These are phyloP conservation scores for Rhegmatorhina hoffmannsi DNA, from an alignment of 2,113 vertebrate species.

Conservation along the genomic window DNA sequence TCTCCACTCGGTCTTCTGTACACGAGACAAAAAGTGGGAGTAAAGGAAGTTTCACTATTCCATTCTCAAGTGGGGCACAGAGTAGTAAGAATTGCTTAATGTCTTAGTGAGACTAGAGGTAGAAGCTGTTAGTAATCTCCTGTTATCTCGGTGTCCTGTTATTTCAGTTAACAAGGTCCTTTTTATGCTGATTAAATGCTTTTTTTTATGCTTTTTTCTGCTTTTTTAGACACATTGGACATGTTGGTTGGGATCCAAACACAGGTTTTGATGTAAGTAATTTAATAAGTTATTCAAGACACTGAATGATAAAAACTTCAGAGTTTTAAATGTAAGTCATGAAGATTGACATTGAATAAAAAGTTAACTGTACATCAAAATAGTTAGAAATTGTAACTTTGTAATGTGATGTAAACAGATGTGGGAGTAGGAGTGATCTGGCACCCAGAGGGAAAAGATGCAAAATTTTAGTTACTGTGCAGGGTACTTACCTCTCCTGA, in stretches of 20 bases:
- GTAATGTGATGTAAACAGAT: background rate
- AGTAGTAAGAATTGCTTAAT: background rate
- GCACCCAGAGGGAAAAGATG: background rate
- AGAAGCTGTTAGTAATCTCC: background rate
- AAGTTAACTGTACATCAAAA: background rate
- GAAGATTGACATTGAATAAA: background rate
- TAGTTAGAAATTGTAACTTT: background rate
- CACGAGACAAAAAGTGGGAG: background rate
- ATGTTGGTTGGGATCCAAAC: conserved; percentile 99
- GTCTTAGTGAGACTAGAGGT: background rate
- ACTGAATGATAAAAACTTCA: background rate
- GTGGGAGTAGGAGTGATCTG: background rate
- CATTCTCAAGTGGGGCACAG: background rate
- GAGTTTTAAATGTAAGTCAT: background rate
- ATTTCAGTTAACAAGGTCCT: background rate
- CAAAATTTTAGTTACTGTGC: background rate
- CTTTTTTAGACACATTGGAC: conserved; percentile 91
- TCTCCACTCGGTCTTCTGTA: background rate
- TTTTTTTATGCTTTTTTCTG: too few species aligned
- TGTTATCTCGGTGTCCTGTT: background rate
- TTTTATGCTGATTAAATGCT: conserved; percentile 1
- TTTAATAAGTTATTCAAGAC: background rate
- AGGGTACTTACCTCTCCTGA: background rate
- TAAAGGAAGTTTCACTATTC: background rate
- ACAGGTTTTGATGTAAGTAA: conserved; percentile 99